These are phyloP conservation scores for Lacerta agilis DNA, from an alignment of 2,797 vertebrate genomes.

Conservation along the genomic window DNA sequence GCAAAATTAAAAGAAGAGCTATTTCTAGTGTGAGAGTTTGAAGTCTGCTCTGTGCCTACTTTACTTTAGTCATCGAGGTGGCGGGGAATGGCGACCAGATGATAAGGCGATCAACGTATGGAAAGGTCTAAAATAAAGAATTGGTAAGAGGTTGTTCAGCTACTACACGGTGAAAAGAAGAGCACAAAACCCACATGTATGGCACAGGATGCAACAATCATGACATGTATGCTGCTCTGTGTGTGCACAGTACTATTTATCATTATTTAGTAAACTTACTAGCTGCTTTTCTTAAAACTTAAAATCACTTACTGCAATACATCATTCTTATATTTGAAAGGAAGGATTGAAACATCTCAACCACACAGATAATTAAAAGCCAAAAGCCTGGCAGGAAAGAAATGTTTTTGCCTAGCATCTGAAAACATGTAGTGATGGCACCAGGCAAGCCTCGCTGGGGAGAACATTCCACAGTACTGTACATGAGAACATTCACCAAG, in stretches of 20 bases:
- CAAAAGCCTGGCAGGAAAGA: no score
- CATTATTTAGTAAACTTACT: neutral
- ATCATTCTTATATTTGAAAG: neutral
- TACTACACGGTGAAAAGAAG: neutral
- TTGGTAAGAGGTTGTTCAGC: neutral
- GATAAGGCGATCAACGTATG: neutral
- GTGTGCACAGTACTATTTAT: neutral
- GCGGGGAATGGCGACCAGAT: neutral
- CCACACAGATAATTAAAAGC: neutral
- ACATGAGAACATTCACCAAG: no score
- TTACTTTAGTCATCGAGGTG: conserved; percentile 5
- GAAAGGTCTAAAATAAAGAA: neutral
- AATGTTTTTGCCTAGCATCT: no score
- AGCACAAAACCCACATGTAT: neutral
- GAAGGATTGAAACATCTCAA: neutral
- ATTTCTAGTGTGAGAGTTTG: conserved; percentile 49
- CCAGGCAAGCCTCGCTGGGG: no score
- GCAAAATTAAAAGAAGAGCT: conserved; percentile 51
- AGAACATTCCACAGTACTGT: no score
- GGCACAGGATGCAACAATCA: neutral
- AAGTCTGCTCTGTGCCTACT: conserved; percentile 31
- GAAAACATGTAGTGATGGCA: no score
- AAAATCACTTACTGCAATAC: neutral
- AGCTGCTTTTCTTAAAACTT: neutral
- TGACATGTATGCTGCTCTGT: neutral